Evolutionary conservation across 2,113 vertebrate genomes (phyloP), one percentile per base, ranked within the genome.

Genomic region (Oncorhynchus clarkii): DNA sequence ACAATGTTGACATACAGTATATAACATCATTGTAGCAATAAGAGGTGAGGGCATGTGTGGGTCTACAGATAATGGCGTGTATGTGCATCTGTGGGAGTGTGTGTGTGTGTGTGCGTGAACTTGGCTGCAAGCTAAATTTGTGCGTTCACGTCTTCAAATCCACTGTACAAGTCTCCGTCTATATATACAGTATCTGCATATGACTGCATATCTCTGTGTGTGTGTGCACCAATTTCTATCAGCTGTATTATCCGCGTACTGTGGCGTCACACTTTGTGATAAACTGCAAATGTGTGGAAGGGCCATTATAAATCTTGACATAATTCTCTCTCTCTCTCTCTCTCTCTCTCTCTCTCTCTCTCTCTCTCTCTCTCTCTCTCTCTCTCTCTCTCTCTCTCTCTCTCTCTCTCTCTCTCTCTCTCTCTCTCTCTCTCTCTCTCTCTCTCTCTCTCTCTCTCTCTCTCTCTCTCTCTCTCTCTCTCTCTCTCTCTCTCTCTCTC

Each of bases 261-360:
- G 78, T 84, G 82, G 84, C 88, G 79, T 85, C 85, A 85, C 66
- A 69, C 89, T 84, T 81, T 73, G 83, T 89, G 86, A 91, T 92
- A 89, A 92, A 91, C 89, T 79, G 84, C 74, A 62, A 88, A 83
- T 87, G 85, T 73, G 82, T 84, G 83, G 79, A 86, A 85, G 83
- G 78, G 80, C 51, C 39, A 88, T 88, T 91, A 92, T 92, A 92
- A 91, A 92, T 91, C 85, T 86, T 80, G 89, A 89, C 87, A 89
- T 92, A 89, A 86, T 88, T 88, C 80, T 67, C 73, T 79, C 76
- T 62, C 66, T 14, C 12, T 12, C 75, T 34, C 66, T 57, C 27
- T 70, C 22, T 70, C 73, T 45, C 31, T 5, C 5, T n/a, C 5
- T 34, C 34, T 7, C 34, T 34, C 31, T 34, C 7, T 34, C 31